Base-by-base conservation (phyloP, 2,797 vertebrate species). In the Semotilus atromaculatus region DNA sequence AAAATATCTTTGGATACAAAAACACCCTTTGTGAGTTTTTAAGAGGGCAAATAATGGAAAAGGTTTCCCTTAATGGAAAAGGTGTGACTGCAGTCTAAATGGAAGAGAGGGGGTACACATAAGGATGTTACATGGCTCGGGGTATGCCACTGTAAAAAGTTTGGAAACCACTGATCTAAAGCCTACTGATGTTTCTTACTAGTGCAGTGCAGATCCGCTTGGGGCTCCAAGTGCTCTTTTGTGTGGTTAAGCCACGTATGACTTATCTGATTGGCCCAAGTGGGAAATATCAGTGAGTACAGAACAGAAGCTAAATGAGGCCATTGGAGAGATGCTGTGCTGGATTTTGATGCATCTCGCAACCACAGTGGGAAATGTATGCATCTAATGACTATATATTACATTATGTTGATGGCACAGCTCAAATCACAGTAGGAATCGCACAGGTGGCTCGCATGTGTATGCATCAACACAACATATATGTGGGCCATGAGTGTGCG, bases 151-250 rank as follows among this genome's bases (percentile, higher is more conserved):
- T 29, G 3, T 31, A 7, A 64, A 62, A 64, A 64, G 14, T 31
- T 64, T 31, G 14, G 62, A 0, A 64, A 64, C 62, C 29, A 64
- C 62, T 64, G 29, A 64, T 64, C 26, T 64, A 31, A 74, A 58
- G 26, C 67, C 38, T 21, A 13, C 53, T 26, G 36, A 87, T 23
- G 60, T 34, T 80, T 58, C 85, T 29, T 40, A 38, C 83, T 88
- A 85, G 89, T 90, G 90, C 85, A 89, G 89, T 92, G n/a, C n/a
- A n/a, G n/a, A 91, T 93, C 89, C 91, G 92, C 94, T 93, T 82
- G 23, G 87, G 94, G 93, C 92, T 91, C 93, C 89, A 91, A 91
- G 88, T 93, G 90, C 88, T 92, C 91, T 91, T 94, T 93, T 91
- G 87, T 93, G 94, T 84, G 83, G 85, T 86, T 92, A 91, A 93